A percentile compares a stretch with the other conserved stretches of the same genome.
Evolutionary conservation across 2,888 invertebrate genomes (phyloP).

Genomic region (Eurytoma adleriae): DNA sequence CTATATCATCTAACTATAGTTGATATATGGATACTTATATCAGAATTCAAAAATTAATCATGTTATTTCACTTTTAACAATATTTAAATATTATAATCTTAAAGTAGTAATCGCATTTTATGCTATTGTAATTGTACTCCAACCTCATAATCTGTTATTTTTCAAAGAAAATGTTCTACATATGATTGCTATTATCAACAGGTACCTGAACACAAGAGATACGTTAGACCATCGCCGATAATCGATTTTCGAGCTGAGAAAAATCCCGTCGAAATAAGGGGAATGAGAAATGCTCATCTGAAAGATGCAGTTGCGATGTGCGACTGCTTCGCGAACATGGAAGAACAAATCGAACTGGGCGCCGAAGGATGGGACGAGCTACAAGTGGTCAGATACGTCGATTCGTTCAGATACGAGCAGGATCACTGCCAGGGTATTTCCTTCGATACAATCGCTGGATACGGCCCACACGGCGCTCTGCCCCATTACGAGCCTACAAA

Average conservation of each 20-base stretch:
- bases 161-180: too few relatives aligned
- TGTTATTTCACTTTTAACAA: too few relatives aligned
- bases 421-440: conserved; percentile 85
- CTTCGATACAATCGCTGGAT: conserved; percentile 92
- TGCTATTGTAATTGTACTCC: too few relatives aligned
- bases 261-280: conserved; percentile 86
- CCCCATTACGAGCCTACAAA: conserved; percentile 89
- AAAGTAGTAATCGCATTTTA: too few relatives aligned
- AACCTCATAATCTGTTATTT: too few relatives aligned
- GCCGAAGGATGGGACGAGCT: conserved; percentile 82
- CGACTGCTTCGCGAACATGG: conserved; percentile 87
- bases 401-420: conserved; percentile 85
- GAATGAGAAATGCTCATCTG: conserved; percentile 91
- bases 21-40: too few relatives aligned
- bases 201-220: conserved; percentile 78
- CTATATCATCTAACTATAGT: too few relatives aligned
- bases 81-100: too few relatives aligned
- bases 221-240: conserved; percentile 87
- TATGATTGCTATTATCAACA: conserved; percentile 32
- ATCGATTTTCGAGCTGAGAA: conserved; percentile 80
- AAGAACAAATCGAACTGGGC: conserved; percentile 76
- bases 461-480: conserved; percentile 90
- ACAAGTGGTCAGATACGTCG: conserved; percentile 83
- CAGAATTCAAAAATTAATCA: too few relatives aligned
- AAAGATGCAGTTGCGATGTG: conserved; percentile 94